Percentiles rank a stretch among this genome's conserved stretches.
Evolutionary conservation across 2,113 vertebrate species (phyloP).

Genomic region (Coturnix japonica): DNA sequence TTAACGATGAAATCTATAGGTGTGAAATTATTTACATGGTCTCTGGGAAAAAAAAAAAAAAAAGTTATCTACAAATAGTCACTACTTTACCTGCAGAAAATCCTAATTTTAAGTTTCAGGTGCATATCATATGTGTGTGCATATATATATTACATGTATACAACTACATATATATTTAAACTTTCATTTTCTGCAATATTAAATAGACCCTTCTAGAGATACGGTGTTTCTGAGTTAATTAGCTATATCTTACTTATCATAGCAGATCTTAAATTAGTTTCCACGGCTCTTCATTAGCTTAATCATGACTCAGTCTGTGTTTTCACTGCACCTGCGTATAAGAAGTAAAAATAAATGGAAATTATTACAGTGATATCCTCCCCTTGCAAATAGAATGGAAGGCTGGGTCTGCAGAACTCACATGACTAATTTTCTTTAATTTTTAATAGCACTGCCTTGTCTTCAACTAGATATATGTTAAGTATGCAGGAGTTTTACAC

Average conservation of each 20-base stretch:
- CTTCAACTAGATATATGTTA: not conserved
- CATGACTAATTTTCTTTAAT: not conserved
- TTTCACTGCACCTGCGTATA: slow-evolving; percentile 6
- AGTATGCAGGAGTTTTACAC: not conserved
- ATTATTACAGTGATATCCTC: not conserved
- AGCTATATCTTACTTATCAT: not conserved
- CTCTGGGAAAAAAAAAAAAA: not conserved
- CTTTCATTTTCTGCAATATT: not conserved
- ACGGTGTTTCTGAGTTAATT: not conserved
- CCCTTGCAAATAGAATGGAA: not conserved
- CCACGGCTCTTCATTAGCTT: slow-evolving; percentile 11
- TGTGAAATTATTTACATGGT: not conserved
- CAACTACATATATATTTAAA: accelerated
- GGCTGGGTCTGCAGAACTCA: not conserved
- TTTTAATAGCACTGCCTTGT: not conserved
- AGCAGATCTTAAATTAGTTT: slow-evolving; percentile 24
- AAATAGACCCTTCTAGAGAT: not conserved
- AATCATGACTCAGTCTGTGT: slow-evolving; percentile 1
- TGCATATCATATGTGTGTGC: not conserved
- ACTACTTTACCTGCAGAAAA: not conserved
- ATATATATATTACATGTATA: too few species aligned
- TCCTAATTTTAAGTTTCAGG: not conserved
- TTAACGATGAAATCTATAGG: not conserved
- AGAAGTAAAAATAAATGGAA: slow-evolving; percentile 11
- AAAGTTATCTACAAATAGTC: not conserved